Evolutionary conservation across 2,113 vertebrate species (phyloP).

Genomic region (Galeopterus variegatus): DNA sequence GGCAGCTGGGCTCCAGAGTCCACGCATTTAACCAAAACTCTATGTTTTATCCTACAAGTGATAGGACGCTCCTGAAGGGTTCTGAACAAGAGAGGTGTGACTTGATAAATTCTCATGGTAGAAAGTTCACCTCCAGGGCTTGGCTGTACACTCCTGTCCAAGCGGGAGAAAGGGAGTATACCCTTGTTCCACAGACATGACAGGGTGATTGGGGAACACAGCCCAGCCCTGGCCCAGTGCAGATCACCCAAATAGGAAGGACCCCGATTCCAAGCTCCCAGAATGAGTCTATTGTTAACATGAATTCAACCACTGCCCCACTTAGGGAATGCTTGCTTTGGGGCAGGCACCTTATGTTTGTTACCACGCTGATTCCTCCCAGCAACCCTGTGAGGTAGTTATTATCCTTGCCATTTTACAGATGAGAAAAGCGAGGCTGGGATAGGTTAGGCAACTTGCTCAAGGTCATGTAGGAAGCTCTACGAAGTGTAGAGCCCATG

Average conservation of each 20-base stretch:
- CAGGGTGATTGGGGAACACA: background rate
- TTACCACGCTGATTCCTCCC: background rate
- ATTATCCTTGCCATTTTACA: background rate
- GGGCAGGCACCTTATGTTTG: background rate
- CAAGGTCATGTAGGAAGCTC: background rate
- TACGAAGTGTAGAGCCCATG: background rate
- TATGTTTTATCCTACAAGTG: background rate
- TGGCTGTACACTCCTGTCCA: background rate
- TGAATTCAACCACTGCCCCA: background rate
- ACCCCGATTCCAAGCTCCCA: background rate
- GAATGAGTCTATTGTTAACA: background rate
- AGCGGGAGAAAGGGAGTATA: background rate
- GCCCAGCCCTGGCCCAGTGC: background rate
- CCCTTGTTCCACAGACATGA: background rate
- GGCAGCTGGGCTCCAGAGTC: background rate
- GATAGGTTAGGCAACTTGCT: background rate
- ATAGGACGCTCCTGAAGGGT: background rate
- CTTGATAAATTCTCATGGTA: background rate
- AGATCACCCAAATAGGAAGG: constrained; percentile 25
- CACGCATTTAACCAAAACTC: background rate
- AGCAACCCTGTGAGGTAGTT: background rate
- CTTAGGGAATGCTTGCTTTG: background rate
- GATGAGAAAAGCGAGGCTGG: background rate
- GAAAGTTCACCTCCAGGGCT: background rate
- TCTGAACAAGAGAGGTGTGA: background rate